phyloP scores from a whole-genome alignment of 2,888 invertebrate species.

The Leucophenga maculata region DNA sequence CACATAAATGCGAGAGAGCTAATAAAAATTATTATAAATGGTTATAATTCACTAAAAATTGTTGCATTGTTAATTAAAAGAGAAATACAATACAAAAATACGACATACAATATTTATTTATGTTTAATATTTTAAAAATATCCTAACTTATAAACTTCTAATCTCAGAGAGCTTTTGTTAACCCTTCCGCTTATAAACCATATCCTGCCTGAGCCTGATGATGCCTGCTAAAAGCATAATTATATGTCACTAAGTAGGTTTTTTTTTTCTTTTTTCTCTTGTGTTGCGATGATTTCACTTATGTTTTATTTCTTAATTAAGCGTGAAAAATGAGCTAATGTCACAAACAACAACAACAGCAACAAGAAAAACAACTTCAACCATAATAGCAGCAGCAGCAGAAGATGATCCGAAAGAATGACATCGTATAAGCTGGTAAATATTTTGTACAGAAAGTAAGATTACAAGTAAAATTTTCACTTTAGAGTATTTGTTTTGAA shows the following conservation, averaged over 20 bases:
- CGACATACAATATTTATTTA: too few relatives aligned
- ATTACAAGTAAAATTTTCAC: conserved; percentile 3
- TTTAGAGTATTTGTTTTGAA: neutral
- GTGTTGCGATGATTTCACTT: neutral
- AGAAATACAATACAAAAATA: too few relatives aligned
- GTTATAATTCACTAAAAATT: too few relatives aligned
- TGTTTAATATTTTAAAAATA: too few relatives aligned
- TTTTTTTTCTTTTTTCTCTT: neutral
- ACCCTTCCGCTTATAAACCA: neutral
- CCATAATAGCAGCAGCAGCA: conserved; percentile 10
- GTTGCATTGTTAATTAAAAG: too few relatives aligned
- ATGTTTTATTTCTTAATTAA: conserved; percentile 25
- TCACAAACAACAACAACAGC: neutral
- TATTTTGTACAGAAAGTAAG: neutral
- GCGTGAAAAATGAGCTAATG: conserved; percentile 28
- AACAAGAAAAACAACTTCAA: conserved; percentile 5
- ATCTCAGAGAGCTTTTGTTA: neutral
- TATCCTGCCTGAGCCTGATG: neutral
- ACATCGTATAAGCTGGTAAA: neutral
- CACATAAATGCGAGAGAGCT: too few relatives aligned
- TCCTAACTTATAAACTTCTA: neutral
- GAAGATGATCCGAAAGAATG: neutral
- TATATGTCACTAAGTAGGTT: conserved; percentile 4
- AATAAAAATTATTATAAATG: too few relatives aligned
- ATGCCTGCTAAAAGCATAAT: conserved; percentile 18